A percentile compares a stretch with the other conserved stretches of the same genome.
Evolutionary conservation across 2,113 vertebrate species (phyloP).

Genomic region (Channa argus): DNA sequence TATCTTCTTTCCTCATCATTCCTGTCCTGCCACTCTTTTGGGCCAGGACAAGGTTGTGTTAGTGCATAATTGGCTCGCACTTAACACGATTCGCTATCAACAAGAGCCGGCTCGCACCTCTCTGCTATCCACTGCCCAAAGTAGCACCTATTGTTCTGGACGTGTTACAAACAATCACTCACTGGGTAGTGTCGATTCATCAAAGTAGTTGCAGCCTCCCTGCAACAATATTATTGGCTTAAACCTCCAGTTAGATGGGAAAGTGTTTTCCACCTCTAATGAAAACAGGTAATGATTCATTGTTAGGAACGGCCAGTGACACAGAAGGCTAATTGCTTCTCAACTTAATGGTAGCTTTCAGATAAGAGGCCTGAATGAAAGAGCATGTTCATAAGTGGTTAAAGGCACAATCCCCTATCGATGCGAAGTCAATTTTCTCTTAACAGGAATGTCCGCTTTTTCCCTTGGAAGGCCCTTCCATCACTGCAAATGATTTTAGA

Average conservation of each 20-base stretch:
- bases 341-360: slow-evolving; percentile 20
- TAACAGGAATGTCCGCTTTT: not conserved
- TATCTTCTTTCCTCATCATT: not conserved
- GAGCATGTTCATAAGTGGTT: not conserved
- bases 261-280: slow-evolving; percentile 17
- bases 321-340: slow-evolving; percentile 42
- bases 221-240: slow-evolving; percentile 18
- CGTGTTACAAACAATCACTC: slow-evolving; percentile 23
- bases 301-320: slow-evolving; percentile 30
- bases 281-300: slow-evolving; percentile 30
- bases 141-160: not conserved
- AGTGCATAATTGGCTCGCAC: slow-evolving; percentile 28
- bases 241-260: slow-evolving; percentile 4
- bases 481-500: not conserved
- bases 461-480: not conserved
- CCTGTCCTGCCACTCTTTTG: slow-evolving; percentile 4
- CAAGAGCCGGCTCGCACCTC: slow-evolving; percentile 14
- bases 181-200: slow-evolving; percentile 22
- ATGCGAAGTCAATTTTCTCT: slow-evolving; percentile 19
- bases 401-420: not conserved
- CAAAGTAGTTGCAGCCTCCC: not conserved
- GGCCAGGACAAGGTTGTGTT: slow-evolving; percentile 5
- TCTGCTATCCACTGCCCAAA: slow-evolving; percentile 16
- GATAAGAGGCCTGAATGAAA: slow-evolving; percentile 7
- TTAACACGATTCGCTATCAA: slow-evolving; percentile 32